phyloP scores from a whole-genome alignment of 2,888 invertebrate genomes.

The Stenurella melanura region DNA sequence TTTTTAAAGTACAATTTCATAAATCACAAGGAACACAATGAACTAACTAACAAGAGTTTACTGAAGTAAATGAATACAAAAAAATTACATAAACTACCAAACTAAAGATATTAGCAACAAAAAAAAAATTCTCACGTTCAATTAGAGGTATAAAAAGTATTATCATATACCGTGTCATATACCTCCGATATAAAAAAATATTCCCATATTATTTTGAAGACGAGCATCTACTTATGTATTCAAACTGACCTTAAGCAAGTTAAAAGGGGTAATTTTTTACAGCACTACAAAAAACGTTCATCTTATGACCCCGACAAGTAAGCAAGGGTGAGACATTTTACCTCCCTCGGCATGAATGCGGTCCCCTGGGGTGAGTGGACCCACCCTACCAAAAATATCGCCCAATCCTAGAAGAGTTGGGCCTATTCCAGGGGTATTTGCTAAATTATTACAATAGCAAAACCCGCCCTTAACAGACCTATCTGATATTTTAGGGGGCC shows the following conservation, averaged over 20 bases:
- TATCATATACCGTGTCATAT: constrained; percentile 38
- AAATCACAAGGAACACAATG: no score
- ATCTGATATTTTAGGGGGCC: constrained; percentile 52
- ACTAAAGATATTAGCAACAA: neutral
- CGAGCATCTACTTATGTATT: constrained; percentile 58
- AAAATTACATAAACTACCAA: neutral
- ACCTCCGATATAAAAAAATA: constrained; percentile 51
- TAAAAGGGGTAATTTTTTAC: constrained; percentile 57
- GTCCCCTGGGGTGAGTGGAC: constrained; percentile 49
- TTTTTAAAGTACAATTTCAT: no score
- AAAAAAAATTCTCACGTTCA: constrained; percentile 57
- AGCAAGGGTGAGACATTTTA: constrained; percentile 47
- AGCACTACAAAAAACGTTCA: constrained; percentile 49
- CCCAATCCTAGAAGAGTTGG: constrained; percentile 53
- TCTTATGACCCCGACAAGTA: constrained; percentile 39
- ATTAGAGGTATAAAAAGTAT: constrained; percentile 49
- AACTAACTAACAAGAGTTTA: no score
- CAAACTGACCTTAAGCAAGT: constrained; percentile 54
- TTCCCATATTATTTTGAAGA: constrained; percentile 57
- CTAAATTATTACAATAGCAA: constrained; percentile 63
- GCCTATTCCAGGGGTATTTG: constrained; percentile 51
- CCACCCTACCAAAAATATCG: constrained; percentile 56
- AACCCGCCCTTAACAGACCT: constrained; percentile 60
- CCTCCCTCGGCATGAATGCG: constrained; percentile 41
- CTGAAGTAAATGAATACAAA: neutral